phyloP scores from a whole-genome alignment of 2,113 vertebrate species.

The Hymenochirus boettgeri region DNA sequence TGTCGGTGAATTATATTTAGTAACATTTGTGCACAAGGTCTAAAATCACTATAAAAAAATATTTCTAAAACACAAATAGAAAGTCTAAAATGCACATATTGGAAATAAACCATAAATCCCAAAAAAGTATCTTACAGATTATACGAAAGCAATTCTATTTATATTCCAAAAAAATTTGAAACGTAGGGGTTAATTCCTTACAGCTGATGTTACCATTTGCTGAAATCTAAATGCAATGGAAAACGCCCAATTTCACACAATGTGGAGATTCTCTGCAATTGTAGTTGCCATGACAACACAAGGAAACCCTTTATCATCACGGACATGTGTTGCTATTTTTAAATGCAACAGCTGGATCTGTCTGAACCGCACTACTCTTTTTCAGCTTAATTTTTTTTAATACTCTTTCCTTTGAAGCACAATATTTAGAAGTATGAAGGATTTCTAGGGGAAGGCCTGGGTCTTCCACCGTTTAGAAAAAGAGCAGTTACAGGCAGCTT shows the following conservation, averaged over 20 bases:
- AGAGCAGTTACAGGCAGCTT: neutral
- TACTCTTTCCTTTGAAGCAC: slow-evolving; percentile 35
- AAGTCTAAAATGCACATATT: no score
- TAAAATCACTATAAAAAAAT: no score
- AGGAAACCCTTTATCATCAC: slow-evolving; percentile 61
- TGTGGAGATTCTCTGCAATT: slow-evolving; percentile 58
- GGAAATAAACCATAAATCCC: no score
- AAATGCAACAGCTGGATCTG: slow-evolving; percentile 69
- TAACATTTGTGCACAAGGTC: no score
- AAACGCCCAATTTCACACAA: slow-evolving; percentile 49
- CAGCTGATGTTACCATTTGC: slow-evolving; percentile 36
- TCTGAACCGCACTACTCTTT: slow-evolving; percentile 55
- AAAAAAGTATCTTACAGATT: no score
- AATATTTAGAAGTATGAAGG: slow-evolving; percentile 50
- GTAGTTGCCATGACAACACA: slow-evolving; percentile 67
- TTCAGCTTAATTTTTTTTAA: slow-evolving; percentile 25
- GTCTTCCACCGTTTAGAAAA: slow-evolving; percentile 20
- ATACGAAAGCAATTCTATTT: no score
- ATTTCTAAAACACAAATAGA: no score
- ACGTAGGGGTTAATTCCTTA: slow-evolving; percentile 30
- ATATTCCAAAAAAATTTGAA: no score
- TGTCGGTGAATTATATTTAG: no score
- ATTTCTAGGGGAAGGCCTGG: slow-evolving; percentile 36
- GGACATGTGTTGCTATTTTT: slow-evolving; percentile 71
- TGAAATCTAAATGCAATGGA: slow-evolving; percentile 47